These are phyloP conservation scores for Austrofundulus limnaeus DNA, from an alignment of 2,113 vertebrate genomes.

Conservation along the genomic window DNA sequence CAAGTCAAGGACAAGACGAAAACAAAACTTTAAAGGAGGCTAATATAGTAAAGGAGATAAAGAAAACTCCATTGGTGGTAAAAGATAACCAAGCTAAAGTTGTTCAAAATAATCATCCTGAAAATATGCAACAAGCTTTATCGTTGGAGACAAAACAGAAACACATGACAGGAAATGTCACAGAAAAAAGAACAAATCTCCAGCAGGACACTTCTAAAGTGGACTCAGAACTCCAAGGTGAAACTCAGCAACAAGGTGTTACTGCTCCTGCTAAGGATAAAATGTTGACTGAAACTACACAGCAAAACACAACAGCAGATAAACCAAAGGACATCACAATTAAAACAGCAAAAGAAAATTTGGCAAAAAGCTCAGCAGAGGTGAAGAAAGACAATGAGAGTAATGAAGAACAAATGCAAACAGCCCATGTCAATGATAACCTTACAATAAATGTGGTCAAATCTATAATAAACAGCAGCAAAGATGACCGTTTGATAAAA, in stretches of 20 bases:
- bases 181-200: conserved; percentile 15
- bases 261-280: conserved; percentile 56
- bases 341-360: conserved; percentile 21
- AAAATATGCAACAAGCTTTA: conserved; percentile 30
- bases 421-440: conserved; percentile 6
- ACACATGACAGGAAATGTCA: conserved; percentile 10
- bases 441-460: neutral
- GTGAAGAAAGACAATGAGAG: conserved; percentile 21
- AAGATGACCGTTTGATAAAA: conserved; percentile 12
- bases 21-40: conserved; percentile 20
- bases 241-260: conserved; percentile 21
- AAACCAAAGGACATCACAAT: conserved; percentile 29
- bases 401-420: conserved; percentile 10
- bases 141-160: conserved; percentile 15
- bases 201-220: conserved; percentile 12
- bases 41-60: neutral
- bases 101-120: conserved; percentile 1
- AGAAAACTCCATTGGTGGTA: conserved; percentile 1
- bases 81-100: conserved; percentile 20
- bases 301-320: conserved; percentile 27
- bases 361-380: neutral
- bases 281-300: conserved; percentile 46
- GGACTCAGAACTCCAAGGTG: conserved; percentile 19
- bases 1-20: conserved; percentile 19
- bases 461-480: conserved; percentile 1